These are phyloP conservation scores for Peromyscus melanophrys DNA, from an alignment of 2,797 vertebrate species.

Conservation along the genomic window DNA sequence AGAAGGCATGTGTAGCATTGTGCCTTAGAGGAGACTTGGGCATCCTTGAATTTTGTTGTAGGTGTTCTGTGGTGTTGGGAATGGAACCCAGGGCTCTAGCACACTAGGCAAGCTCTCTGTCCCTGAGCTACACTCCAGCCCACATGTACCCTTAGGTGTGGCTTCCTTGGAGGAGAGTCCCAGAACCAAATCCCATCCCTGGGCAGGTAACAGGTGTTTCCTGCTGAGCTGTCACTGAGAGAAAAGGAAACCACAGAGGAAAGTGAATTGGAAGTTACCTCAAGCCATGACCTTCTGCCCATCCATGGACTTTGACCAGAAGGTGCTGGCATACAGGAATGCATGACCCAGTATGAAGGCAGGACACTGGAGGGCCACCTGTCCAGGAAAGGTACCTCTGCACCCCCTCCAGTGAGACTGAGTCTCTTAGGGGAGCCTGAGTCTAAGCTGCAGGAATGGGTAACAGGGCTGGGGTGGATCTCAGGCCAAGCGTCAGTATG, in stretches of 20 bases:
- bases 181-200: not conserved
- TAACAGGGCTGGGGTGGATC: not conserved
- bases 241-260: not conserved
- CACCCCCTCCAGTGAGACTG: not conserved
- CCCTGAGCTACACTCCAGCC: not conserved
- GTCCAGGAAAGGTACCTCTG: not conserved
- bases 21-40: not conserved
- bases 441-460: no score
- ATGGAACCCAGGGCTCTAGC: not conserved
- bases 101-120: not conserved
- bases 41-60: not conserved
- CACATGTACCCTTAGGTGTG: not conserved
- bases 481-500: not conserved
- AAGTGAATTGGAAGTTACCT: not conserved
- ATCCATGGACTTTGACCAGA: not conserved
- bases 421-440: not conserved
- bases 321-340: not conserved
- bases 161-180: not conserved
- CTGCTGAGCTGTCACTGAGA: not conserved
- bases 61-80: not conserved
- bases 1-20: not conserved
- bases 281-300: not conserved
- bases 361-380: not conserved
- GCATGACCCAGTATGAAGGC: not conserved
- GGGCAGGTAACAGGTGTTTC: not conserved